Evolutionary conservation across 2,113 vertebrate genomes (phyloP).

Genomic region (Eulacestoma nigropectus): DNA sequence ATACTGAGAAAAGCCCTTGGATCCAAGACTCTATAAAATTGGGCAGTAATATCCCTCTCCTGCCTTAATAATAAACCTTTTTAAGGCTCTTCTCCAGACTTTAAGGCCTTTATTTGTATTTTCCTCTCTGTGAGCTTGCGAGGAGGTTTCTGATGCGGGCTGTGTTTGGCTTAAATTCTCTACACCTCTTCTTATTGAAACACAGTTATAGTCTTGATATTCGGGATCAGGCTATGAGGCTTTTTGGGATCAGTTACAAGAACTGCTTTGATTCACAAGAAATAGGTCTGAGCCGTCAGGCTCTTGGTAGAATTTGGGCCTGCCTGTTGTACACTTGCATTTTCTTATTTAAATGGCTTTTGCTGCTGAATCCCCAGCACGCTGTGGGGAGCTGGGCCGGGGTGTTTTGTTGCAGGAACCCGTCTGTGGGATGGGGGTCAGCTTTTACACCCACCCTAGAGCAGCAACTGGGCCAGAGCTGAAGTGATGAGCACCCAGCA

Average conservation of each 20-base stretch:
- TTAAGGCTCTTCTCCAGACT: background rate
- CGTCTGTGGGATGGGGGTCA: background rate
- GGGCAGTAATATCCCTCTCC: background rate
- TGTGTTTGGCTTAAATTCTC: background rate
- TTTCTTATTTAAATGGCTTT: accelerated
- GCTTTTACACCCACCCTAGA: background rate
- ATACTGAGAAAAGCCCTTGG: background rate
- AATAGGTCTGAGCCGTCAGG: accelerated
- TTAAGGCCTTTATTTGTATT: background rate
- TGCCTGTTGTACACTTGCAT: accelerated
- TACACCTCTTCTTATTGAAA: accelerated
- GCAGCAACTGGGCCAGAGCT: background rate
- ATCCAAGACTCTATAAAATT: background rate
- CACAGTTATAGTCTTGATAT: accelerated
- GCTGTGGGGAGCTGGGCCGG: accelerated
- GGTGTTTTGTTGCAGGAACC: accelerated
- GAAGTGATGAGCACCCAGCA: background rate
- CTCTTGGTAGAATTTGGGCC: background rate
- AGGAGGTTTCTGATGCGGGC: background rate
- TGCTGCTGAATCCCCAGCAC: accelerated
- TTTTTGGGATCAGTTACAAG: background rate
- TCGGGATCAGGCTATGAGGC: background rate
- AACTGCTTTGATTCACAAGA: background rate
- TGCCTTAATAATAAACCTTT: background rate
- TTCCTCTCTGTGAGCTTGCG: background rate